Evolutionary conservation across 2,888 invertebrate genomes (phyloP).

Genomic region (Yponomeuta malinellus): DNA sequence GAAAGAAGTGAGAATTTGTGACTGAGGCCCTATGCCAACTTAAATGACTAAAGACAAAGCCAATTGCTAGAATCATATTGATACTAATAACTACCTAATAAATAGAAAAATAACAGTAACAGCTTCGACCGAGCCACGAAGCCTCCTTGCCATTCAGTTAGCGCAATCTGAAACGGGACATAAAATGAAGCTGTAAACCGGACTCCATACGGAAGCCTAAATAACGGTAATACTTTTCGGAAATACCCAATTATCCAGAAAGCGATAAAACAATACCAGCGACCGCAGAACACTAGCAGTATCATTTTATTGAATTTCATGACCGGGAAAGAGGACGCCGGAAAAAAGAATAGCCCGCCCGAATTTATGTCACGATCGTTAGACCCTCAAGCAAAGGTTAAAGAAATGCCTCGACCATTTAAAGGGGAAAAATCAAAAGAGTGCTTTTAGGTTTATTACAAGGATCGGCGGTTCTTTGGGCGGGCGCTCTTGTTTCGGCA

Average conservation of each 20-base stretch:
- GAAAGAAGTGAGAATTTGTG: too few species aligned
- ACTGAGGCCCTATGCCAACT: too few species aligned
- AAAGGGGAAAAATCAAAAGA: constrained; percentile 55
- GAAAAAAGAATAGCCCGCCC: not conserved
- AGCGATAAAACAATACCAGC: constrained; percentile 4
- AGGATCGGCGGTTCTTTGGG: constrained; percentile 36
- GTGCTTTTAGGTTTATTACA: constrained; percentile 64
- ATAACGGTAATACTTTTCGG: not conserved
- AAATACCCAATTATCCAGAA: constrained; percentile 11
- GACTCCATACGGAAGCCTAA: not conserved
- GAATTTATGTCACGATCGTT: constrained; percentile 37
- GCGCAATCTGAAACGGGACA: not conserved
- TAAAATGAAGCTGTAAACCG: not conserved
- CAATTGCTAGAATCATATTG: too few species aligned
- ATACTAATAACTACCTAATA: too few species aligned
- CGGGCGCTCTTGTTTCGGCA: constrained; percentile 35
- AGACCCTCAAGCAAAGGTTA: constrained; percentile 49
- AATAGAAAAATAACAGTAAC: too few species aligned
- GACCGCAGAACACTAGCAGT: constrained; percentile 3
- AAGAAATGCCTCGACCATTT: constrained; percentile 48
- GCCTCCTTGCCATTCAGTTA: not conserved
- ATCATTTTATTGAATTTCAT: constrained; percentile 13
- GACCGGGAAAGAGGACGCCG: constrained; percentile 3
- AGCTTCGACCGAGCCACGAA: not conserved
- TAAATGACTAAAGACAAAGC: too few species aligned